Percentiles rank a stretch among this genome's conserved stretches.
Evolutionary conservation across 1,140 invertebrate species (phyloP).

Genomic region (Aphaenogaster floridana): DNA sequence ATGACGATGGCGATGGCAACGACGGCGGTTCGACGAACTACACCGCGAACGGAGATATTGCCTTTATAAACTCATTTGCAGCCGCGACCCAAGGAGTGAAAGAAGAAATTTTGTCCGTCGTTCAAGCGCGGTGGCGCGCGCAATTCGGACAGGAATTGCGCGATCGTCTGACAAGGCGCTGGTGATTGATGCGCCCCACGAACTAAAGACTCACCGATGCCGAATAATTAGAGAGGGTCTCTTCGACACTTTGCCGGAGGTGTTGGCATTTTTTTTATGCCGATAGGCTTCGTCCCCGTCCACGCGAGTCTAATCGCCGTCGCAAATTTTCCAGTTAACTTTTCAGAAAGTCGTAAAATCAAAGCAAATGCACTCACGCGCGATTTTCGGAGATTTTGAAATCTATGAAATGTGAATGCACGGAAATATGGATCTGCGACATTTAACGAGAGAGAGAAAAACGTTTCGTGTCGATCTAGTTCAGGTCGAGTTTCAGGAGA

Average conservation of each 20-base stretch:
- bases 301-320: constrained; percentile 17
- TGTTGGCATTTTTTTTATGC: constrained; percentile 75
- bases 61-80: constrained; percentile 87
- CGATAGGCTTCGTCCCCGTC: constrained; percentile 11
- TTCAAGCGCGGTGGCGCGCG: constrained; percentile 35
- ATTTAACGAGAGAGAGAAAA: not conserved
- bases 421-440: not conserved
- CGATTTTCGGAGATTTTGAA: not conserved
- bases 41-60: constrained; percentile 82
- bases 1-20: constrained; percentile 52
- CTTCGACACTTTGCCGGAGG: constrained; percentile 79
- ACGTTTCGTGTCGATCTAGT: not conserved
- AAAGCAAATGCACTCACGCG: not conserved
- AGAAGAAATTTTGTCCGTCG: constrained; percentile 76
- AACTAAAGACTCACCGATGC: constrained; percentile 79
- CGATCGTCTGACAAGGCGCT: constrained; percentile 64
- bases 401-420: not conserved
- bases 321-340: constrained; percentile 42
- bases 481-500: not conserved
- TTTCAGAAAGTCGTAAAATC: constrained; percentile 31
- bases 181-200: constrained; percentile 77
- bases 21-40: constrained; percentile 75
- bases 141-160: constrained; percentile 72
- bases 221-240: constrained; percentile 77
- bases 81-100: constrained; percentile 73